These are phyloP conservation scores for Zophobas morio DNA, from an alignment of 1,140 invertebrate species.

Conservation along the genomic window DNA sequence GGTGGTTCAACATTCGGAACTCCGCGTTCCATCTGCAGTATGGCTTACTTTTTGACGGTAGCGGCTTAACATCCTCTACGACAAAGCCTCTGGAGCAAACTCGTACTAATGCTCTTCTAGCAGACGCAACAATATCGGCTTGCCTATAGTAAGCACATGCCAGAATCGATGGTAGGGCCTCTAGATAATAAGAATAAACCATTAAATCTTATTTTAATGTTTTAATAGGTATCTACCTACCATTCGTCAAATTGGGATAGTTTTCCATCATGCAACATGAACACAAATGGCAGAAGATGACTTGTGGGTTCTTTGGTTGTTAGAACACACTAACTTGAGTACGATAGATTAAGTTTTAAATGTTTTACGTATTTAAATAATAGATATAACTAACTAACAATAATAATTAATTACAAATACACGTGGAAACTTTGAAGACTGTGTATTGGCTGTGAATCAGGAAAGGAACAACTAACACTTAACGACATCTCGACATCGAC, in stretches of 20 bases:
- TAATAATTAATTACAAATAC: too few relatives aligned
- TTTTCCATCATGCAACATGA: neutral
- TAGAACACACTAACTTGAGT: too few relatives aligned
- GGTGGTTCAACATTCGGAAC: constrained; percentile 6
- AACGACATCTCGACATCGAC: too few relatives aligned
- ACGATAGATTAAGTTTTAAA: too few relatives aligned
- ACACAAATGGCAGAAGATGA: too few relatives aligned
- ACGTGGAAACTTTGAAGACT: too few relatives aligned
- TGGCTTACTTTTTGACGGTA: constrained; percentile 2
- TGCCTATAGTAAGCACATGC: constrained; percentile 1
- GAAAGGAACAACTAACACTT: too few relatives aligned
- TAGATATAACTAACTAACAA: too few relatives aligned
- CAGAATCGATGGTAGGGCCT: neutral
- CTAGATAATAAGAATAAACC: constrained; percentile 22
- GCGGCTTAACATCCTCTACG: neutral
- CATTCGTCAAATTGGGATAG: neutral
- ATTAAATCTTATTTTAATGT: constrained; percentile 4
- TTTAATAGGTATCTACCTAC: neutral
- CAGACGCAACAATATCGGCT: neutral
- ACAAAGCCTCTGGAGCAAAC: constrained; percentile 8
- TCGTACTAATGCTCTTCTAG: constrained; percentile 16
- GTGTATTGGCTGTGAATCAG: too few relatives aligned
- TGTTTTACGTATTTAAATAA: too few relatives aligned
- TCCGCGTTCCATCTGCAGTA: neutral
- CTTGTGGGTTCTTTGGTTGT: too few relatives aligned